Evolutionary conservation across 2,888 invertebrate species (phyloP), one percentile per base, ranked within the genome.

Genomic region (Oligia fasciuncula): DNA sequence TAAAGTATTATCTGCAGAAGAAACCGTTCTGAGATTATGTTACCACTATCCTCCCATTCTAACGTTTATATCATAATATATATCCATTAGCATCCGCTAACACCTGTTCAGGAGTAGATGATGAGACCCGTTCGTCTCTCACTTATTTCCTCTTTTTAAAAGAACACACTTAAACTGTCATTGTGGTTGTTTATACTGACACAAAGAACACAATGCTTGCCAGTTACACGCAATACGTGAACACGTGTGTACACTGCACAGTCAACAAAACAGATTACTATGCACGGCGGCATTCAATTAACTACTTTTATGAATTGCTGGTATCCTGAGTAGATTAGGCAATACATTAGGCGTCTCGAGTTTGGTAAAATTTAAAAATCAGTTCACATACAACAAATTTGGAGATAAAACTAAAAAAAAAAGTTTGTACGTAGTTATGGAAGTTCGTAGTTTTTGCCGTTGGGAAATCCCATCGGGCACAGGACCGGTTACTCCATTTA

Each of bases 121-220:
- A 17, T 23, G 17, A 35, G 43, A 4, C 35, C 17, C 43, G 13
- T 5, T 43, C 54, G 57, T 68, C 67, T 79, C 57, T 69, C 57
- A 57, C 62, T 60, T 84, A 62, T 57, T 49, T 67, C 51, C n/a
- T 60, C 43, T 46, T 80, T 66, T 62, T 68, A 62, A 67, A 43
- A 75, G 75, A 35, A 82, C 76, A 67, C 51, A 73, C 46, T 83
- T 66, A 67, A 74, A 17, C 49, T 77, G 43, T 57, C 69, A 60
- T 43, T 71, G 49, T 73, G 62, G 19, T 74, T 46, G 29, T 35
- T 54, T 46, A 35, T 62, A 84, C 35, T 40, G 14, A 35, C 54
- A 49, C 13, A 62, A 49, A 51, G 49, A 5, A 62, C 46, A 62
- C 43, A 46, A 63, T 40, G n/a, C 35, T 63, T 35, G 9, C 19